phyloP scores from a whole-genome alignment of 1,140 invertebrate species.

The Drosophila tani region DNA sequence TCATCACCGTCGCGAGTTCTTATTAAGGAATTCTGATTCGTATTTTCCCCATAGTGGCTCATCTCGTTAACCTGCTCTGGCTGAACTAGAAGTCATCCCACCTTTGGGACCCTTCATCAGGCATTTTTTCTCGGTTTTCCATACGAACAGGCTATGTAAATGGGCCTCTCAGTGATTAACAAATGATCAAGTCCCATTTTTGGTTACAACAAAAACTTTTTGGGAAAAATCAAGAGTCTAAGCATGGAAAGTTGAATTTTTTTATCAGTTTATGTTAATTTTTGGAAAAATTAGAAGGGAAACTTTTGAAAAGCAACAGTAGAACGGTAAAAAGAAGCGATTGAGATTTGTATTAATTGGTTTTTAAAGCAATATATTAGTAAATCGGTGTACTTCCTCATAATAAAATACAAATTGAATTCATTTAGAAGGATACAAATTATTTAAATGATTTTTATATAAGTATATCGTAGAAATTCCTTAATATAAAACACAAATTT shows the following conservation, averaged over 20 bases:
- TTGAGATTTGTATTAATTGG: not conserved
- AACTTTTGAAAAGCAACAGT: not conserved
- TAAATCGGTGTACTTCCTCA: not conserved
- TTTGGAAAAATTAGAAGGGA: constrained; percentile 5
- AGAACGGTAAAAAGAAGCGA: not conserved
- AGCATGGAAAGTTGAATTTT: constrained; percentile 1
- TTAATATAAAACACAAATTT: no score
- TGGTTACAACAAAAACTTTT: not conserved
- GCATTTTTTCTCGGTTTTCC: constrained; percentile 2
- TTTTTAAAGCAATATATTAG: not conserved
- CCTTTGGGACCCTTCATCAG: not conserved
- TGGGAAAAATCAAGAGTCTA: not conserved
- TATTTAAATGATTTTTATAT: not conserved
- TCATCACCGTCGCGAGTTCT: constrained; percentile 45
- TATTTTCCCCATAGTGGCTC: not conserved
- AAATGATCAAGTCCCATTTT: not conserved
- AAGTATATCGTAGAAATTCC: no score
- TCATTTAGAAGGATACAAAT: not conserved
- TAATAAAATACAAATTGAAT: not conserved
- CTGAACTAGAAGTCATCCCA: not conserved
- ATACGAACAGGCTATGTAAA: not conserved
- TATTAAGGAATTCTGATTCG: constrained; percentile 8
- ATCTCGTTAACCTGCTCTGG: constrained; percentile 8
- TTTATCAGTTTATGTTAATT: constrained; percentile 11
- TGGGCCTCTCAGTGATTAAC: not conserved